These are phyloP conservation scores for Phrixothrix hirtus DNA, from an alignment of 2,888 invertebrate species.

Conservation along the genomic window DNA sequence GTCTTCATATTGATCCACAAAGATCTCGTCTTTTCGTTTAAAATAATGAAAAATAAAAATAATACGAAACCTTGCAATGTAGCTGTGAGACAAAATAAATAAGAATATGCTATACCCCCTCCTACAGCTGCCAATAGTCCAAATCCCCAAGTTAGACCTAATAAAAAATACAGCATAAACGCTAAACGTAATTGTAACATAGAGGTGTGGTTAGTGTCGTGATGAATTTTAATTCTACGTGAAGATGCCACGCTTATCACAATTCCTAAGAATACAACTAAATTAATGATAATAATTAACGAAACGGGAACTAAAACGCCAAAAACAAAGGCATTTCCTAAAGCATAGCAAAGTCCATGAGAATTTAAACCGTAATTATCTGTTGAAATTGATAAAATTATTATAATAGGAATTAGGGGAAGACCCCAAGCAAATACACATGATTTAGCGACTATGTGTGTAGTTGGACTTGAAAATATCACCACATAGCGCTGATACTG, in stretches of 20 bases:
- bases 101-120: conserved; percentile 42
- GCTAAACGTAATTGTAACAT: conserved; percentile 60
- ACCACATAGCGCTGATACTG: conserved; percentile 66
- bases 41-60: conserved; percentile 61
- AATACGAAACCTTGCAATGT: conserved; percentile 62
- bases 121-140: conserved; percentile 56
- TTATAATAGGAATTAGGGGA: conserved; percentile 58
- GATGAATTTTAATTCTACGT: conserved; percentile 11
- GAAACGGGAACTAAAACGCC: conserved; percentile 60
- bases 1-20: conserved; percentile 44
- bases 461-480: conserved; percentile 62
- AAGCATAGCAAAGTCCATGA: conserved; percentile 58
- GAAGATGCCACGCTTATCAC: conserved; percentile 13
- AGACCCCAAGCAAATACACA: conserved; percentile 65
- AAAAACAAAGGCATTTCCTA: conserved; percentile 58
- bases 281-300: conserved; percentile 59
- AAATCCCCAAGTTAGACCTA: conserved; percentile 64
- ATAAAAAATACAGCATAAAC: conserved; percentile 60
- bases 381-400: conserved; percentile 30
- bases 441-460: conserved; percentile 62
- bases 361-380: conserved; percentile 40
- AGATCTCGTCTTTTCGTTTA: conserved; percentile 62
- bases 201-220: conserved; percentile 48
- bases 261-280: conserved; percentile 55
- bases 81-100: conserved; percentile 59